Evolutionary conservation across 2,113 vertebrate species (phyloP), one percentile per base, ranked within the genome.

Genomic region (Ovis canadensis): DNA sequence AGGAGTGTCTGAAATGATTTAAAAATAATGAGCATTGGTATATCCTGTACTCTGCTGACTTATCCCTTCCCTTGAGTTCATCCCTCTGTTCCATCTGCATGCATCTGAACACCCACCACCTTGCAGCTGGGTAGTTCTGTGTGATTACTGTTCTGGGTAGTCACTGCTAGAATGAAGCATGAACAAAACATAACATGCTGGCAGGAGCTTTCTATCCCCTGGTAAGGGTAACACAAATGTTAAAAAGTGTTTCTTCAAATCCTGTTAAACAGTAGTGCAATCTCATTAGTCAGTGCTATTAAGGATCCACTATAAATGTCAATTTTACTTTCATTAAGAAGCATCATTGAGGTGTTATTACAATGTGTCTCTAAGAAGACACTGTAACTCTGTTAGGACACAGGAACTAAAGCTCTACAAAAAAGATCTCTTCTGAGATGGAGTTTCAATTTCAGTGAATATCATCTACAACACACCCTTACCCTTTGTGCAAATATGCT

Each of bases 301-400:
- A 64, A 93, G 31, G 50, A 16, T 4, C 48, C 81, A 36, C 14
- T 85, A 31, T 77, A 81, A 94, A n/a, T 81, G 40, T 43, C 54
- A 48, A 33, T 45, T 95, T 94, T 80, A 84, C 71, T 96, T 87
- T 29, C 33, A 74, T 81, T 52, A 59, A 67, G 55, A 90, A 54
- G 7, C 6, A 33, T 83, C 23, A 57, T 8, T 21, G 52, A 88
- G 16, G 27, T 48, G 12, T 90, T 45, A 36, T 59, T 36, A 78
- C 54, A 29, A 43, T 2, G 54, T 1, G 0, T 55, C 12, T 71
- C 2, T 40, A 74, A 83, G 82, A 86, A 4, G 13, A 85, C 50
- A 33, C 21, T 0, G 0, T 59, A 55, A 43, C 64, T 93, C 50
- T 48, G 4, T 80, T 27, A 85, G 36, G 13, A 11, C 17, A 27